These are phyloP conservation scores for Neria commutata DNA, from an alignment of 2,888 invertebrate genomes.

Conservation along the genomic window DNA sequence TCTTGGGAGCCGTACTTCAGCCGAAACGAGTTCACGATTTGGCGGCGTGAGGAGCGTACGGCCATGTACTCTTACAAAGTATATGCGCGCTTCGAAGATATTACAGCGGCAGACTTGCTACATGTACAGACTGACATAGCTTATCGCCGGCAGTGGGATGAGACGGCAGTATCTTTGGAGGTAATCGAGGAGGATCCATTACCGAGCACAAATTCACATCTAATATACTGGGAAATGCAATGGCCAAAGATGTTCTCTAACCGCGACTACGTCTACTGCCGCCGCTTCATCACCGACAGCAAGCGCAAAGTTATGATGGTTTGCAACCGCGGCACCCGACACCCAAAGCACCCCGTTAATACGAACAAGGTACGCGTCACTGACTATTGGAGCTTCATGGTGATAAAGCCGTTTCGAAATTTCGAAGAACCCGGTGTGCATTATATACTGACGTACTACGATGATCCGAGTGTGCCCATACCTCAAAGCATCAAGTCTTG, in stretches of 20 bases:
- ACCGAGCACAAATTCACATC: slow-evolving; percentile 68
- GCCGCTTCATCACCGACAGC: slow-evolving; percentile 70
- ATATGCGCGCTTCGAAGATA: slow-evolving; percentile 81
- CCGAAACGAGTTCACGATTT: slow-evolving; percentile 78
- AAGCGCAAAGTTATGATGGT: slow-evolving; percentile 68
- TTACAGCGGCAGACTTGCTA: slow-evolving; percentile 79
- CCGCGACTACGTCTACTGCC: slow-evolving; percentile 84
- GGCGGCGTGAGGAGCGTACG: slow-evolving; percentile 74
- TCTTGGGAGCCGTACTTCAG: slow-evolving; percentile 76
- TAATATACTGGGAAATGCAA: slow-evolving; percentile 87
- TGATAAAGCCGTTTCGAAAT: slow-evolving; percentile 70
- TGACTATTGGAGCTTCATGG: slow-evolving; percentile 87
- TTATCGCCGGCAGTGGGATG: slow-evolving; percentile 82
- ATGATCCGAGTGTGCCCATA: slow-evolving; percentile 80
- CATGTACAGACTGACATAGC: slow-evolving; percentile 81
- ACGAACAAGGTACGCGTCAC: slow-evolving; percentile 74
- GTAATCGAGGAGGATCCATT: slow-evolving; percentile 72
- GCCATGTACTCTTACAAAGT: slow-evolving; percentile 86
- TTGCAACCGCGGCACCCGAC: slow-evolving; percentile 73
- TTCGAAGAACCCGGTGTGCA: slow-evolving; percentile 62
- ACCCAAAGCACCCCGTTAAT: slow-evolving; percentile 72
- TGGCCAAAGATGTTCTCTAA: slow-evolving; percentile 87
- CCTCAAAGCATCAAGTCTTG: slow-evolving; percentile 75
- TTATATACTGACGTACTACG: slow-evolving; percentile 85
- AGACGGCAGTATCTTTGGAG: slow-evolving; percentile 74